Evolutionary conservation across 2,888 invertebrate species (phyloP).

Genomic region (Metallyticus violacea): DNA sequence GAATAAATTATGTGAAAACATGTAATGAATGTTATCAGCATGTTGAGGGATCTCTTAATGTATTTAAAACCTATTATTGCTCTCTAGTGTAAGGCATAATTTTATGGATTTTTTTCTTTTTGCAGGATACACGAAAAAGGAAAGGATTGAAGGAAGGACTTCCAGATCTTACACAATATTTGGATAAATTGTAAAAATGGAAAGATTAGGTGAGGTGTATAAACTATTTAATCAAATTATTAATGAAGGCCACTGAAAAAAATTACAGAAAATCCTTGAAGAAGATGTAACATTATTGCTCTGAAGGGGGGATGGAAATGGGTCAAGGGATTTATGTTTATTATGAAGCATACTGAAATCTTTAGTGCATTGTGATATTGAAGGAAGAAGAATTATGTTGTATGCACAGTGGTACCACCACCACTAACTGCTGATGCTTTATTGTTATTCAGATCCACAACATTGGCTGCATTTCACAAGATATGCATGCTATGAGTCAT

Average conservation of each 20-base stretch:
- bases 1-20: too few relatives aligned
- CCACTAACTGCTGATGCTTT: neutral
- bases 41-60: too few relatives aligned
- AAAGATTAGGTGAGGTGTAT: constrained; percentile 28
- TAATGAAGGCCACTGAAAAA: neutral
- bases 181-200: constrained; percentile 93
- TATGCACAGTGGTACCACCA: neutral
- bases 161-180: constrained; percentile 90
- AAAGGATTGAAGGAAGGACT: constrained; percentile 99
- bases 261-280: neutral
- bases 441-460: neutral
- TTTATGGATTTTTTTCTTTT: constrained; percentile 36
- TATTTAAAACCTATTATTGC: too few relatives aligned
- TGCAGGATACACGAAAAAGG: constrained; percentile 91
- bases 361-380: neutral
- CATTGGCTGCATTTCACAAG: neutral
- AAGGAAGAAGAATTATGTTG: neutral
- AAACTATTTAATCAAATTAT: constrained; percentile 18
- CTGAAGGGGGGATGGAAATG: neutral
- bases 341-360: neutral
- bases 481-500: neutral
- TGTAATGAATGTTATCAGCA: too few relatives aligned
- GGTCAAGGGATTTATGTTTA: neutral
- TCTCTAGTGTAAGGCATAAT: neutral
- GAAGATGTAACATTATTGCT: neutral